These are phyloP conservation scores for Sinocyclocheilus rhinocerous DNA, from an alignment of 2,113 vertebrate genomes.

Conservation along the genomic window DNA sequence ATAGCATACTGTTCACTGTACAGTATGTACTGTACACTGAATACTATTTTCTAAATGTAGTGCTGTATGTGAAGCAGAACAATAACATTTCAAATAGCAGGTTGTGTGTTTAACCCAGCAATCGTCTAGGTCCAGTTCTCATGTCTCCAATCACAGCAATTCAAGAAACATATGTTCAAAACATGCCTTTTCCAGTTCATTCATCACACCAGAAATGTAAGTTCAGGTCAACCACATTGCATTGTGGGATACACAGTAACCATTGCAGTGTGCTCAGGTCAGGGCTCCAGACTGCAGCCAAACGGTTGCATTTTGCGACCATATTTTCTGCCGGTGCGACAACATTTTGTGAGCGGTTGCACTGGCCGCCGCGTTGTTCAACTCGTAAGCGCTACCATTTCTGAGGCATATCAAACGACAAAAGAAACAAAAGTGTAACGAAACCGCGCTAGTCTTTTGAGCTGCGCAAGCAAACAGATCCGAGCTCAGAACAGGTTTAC, in stretches of 20 bases:
- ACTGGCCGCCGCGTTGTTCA: no score
- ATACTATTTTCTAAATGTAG: background rate
- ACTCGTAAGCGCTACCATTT: no score
- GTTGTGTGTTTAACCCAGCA: background rate
- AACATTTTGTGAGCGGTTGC: no score
- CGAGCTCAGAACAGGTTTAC: no score
- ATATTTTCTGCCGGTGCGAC: no score
- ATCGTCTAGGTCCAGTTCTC: background rate
- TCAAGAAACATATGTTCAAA: background rate
- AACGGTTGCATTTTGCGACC: no score
- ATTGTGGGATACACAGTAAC: background rate
- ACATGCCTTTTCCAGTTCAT: background rate
- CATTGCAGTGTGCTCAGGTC: background rate
- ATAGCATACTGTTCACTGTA: background rate
- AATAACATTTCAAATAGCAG: background rate
- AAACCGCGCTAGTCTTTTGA: no score
- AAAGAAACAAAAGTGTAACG: no score
- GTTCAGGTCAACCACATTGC: background rate
- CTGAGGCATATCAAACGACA: no score
- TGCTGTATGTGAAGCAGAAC: background rate
- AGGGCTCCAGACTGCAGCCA: no score
- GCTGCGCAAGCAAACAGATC: no score
- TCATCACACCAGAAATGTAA: background rate
- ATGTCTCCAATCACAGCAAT: background rate
- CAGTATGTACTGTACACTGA: background rate